A percentile compares a stretch with the other conserved stretches of the same genome.
These are phyloP conservation scores for Tiphia femorata DNA, from an alignment of 2,888 invertebrate species.

Conservation along the genomic window DNA sequence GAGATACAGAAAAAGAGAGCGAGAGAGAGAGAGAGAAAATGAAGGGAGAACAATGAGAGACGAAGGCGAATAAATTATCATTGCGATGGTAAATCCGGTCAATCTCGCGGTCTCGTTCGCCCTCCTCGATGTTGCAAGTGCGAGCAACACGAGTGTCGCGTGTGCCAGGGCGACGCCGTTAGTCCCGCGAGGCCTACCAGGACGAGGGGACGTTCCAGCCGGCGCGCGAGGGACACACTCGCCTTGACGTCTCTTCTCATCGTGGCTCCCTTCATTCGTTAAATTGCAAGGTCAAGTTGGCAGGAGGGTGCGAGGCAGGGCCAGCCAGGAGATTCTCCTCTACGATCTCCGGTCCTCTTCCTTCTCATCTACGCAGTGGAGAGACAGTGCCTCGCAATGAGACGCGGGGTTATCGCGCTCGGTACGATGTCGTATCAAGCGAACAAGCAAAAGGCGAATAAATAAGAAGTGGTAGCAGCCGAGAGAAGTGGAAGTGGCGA, in stretches of 20 bases:
- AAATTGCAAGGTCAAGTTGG: conserved; percentile 39
- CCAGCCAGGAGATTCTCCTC: too few species aligned
- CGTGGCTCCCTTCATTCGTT: conserved; percentile 33
- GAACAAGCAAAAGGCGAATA: background rate
- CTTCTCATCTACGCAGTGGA: too few species aligned
- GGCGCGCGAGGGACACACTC: conserved; percentile 22
- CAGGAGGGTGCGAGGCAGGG: background rate
- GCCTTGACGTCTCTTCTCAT: conserved; percentile 39
- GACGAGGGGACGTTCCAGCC: conserved; percentile 22
- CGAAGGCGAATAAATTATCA: conserved; percentile 59
- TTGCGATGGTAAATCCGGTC: conserved; percentile 57
- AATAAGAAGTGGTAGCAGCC: background rate
- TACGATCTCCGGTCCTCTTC: too few species aligned
- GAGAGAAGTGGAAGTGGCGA: background rate
- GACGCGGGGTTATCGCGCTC: too few species aligned
- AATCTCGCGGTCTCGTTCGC: conserved; percentile 46
- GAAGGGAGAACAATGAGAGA: too few species aligned
- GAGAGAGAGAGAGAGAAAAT: too few species aligned
- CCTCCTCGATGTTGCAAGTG: too few species aligned
- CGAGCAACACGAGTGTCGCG: too few species aligned
- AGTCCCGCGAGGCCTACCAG: conserved; percentile 29
- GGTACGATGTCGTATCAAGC: background rate
- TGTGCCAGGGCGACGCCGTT: too few species aligned
- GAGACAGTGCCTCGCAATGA: too few species aligned
- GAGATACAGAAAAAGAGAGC: too few species aligned